These are phyloP conservation scores for Idaea aversata DNA, from an alignment of 2,888 invertebrate species.

Conservation along the genomic window DNA sequence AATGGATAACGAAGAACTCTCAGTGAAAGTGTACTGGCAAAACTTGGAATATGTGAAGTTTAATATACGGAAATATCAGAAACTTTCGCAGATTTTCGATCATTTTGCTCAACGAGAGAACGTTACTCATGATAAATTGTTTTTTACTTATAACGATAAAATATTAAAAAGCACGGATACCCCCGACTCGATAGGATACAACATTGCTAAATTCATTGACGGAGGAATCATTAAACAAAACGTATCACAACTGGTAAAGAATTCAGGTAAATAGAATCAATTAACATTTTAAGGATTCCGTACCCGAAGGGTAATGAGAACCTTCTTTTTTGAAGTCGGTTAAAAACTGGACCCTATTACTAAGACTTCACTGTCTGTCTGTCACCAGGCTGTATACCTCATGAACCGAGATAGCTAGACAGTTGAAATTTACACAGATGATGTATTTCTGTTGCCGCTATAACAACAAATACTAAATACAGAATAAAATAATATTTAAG, in stretches of 20 bases:
- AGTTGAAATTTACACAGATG: too few relatives aligned
- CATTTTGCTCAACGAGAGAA: conserved; percentile 56
- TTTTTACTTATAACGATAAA: conserved; percentile 62
- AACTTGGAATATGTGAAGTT: conserved; percentile 62
- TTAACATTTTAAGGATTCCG: neutral
- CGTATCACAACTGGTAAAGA: conserved; percentile 37
- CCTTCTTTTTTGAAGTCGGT: too few relatives aligned
- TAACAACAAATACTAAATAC: too few relatives aligned
- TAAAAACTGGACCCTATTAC: too few relatives aligned
- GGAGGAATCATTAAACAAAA: conserved; percentile 62
- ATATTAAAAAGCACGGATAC: conserved; percentile 63
- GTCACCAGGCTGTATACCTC: too few relatives aligned
- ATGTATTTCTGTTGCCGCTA: too few relatives aligned
- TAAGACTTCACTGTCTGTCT: too few relatives aligned
- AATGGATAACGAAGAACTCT: conserved; percentile 57
- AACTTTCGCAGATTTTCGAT: conserved; percentile 60
- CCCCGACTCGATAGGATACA: conserved; percentile 64
- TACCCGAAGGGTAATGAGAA: too few relatives aligned
- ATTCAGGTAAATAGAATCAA: conserved; percentile 1
- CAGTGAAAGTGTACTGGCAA: conserved; percentile 72
- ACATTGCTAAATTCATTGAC: conserved; percentile 67
- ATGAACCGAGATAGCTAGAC: too few relatives aligned
- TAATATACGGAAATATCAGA: conserved; percentile 61
- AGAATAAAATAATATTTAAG: too few relatives aligned
- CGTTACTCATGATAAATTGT: conserved; percentile 50